phyloP scores from a whole-genome alignment of 2,113 vertebrate genomes.

The Arizona elegans region DNA sequence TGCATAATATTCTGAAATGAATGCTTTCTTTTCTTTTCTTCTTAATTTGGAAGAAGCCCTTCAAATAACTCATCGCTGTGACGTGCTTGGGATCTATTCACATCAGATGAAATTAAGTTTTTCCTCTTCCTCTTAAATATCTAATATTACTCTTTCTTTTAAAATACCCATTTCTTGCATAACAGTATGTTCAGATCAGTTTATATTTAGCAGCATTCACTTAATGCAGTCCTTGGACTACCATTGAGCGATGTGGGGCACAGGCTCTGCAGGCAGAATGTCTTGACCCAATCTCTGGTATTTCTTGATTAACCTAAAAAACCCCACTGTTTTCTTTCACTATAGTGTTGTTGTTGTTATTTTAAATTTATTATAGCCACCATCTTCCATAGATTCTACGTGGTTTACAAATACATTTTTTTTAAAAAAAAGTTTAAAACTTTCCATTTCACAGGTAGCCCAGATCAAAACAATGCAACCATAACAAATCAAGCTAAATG shows the following conservation, averaged over 20 bases:
- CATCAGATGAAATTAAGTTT: constrained; percentile 25
- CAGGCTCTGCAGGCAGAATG: background rate
- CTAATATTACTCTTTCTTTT: background rate
- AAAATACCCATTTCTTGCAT: background rate
- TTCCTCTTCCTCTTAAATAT: background rate
- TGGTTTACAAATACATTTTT: background rate
- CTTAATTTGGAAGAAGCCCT: constrained; percentile 17
- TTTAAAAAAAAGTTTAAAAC: background rate
- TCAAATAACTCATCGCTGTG: constrained; percentile 23
- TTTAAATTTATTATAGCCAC: background rate
- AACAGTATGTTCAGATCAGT: background rate
- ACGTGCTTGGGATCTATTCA: constrained; percentile 20
- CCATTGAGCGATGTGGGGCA: background rate
- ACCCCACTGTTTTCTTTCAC: background rate
- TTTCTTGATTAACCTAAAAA: background rate
- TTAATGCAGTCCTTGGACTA: background rate
- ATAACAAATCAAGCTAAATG: background rate
- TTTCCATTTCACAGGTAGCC: background rate
- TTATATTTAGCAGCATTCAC: background rate
- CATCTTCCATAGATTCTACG: background rate
- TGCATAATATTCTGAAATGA: constrained; percentile 47
- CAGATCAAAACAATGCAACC: background rate
- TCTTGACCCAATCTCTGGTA: background rate
- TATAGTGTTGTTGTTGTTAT: background rate
- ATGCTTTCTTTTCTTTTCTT: constrained; percentile 8